Conservation (phyloP, 2,888 invertebrate genomes). For the Labia minor region DNA sequence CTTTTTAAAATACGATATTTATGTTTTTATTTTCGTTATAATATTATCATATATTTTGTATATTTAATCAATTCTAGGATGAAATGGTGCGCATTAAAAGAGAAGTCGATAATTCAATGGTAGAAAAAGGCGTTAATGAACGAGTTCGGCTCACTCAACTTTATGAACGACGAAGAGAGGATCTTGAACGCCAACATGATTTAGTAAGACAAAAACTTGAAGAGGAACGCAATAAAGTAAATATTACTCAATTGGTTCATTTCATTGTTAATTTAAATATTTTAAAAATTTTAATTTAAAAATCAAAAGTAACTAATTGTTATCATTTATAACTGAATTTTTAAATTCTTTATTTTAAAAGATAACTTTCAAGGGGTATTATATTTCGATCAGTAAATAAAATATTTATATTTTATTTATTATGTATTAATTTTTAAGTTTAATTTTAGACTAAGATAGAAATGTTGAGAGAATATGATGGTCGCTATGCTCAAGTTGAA, state of each 20-base stretch:
- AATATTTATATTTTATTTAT: too few species aligned
- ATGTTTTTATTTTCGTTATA: too few species aligned
- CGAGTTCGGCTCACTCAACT: constrained; percentile 66
- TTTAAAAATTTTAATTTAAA: not conserved
- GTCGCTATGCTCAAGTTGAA: constrained; percentile 24
- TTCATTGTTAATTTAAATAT: too few species aligned
- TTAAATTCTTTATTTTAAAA: not conserved
- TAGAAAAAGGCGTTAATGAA: constrained; percentile 82
- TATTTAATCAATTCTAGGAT: constrained; percentile 47
- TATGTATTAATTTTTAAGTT: too few species aligned
- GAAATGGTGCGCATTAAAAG: constrained; percentile 75
- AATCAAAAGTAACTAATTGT: too few species aligned
- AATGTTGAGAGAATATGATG: constrained; percentile 24
- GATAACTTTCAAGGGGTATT: too few species aligned
- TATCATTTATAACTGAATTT: not conserved
- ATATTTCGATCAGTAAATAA: too few species aligned
- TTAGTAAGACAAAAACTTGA: constrained; percentile 56
- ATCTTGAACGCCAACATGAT: constrained; percentile 68
- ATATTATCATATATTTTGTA: too few species aligned
- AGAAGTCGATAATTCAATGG: constrained; percentile 69
- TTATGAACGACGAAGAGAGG: constrained; percentile 63
- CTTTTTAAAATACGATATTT: too few species aligned
- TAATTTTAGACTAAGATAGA: constrained; percentile 23
- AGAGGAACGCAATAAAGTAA: constrained; percentile 54
- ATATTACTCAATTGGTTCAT: too few species aligned